Evolutionary conservation across 2,113 vertebrate species (phyloP).

Genomic region (Herpailurus yagouaroundi): DNA sequence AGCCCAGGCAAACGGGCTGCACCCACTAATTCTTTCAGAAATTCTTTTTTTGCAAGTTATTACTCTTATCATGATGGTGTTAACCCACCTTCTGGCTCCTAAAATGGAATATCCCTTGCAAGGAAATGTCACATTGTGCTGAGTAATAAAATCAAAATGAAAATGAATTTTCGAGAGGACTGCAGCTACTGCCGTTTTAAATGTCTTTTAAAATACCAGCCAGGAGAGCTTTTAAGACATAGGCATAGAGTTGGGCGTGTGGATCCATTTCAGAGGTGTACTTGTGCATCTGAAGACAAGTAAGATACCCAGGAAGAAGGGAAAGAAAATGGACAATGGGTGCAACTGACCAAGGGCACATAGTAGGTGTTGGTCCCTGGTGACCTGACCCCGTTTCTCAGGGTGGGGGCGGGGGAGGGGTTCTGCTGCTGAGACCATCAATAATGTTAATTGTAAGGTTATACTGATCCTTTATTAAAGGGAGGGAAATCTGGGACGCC

Average conservation of each 20-base stretch:
- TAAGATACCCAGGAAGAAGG: background rate
- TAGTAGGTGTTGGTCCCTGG: background rate
- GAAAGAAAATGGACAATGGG: background rate
- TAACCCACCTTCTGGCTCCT: background rate
- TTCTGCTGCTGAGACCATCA: background rate
- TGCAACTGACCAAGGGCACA: background rate
- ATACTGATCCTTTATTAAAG: background rate
- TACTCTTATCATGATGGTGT: background rate
- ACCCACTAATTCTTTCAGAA: background rate
- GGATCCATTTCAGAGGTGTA: accelerated
- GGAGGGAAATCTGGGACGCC: background rate
- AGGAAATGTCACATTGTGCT: background rate
- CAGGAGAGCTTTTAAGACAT: background rate
- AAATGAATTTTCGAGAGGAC: background rate
- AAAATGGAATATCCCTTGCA: conserved; percentile 24
- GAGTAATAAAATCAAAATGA: conserved; percentile 27
- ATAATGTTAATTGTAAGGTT: background rate
- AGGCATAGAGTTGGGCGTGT: no score
- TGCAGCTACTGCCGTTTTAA: background rate
- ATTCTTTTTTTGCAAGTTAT: background rate
- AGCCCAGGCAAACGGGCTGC: background rate
- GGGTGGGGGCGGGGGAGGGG: background rate
- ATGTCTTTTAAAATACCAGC: background rate
- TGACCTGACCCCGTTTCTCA: background rate
- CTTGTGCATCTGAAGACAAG: background rate